phyloP scores from a whole-genome alignment of 1,140 invertebrate genomes.

The Drosophila pandora region DNA sequence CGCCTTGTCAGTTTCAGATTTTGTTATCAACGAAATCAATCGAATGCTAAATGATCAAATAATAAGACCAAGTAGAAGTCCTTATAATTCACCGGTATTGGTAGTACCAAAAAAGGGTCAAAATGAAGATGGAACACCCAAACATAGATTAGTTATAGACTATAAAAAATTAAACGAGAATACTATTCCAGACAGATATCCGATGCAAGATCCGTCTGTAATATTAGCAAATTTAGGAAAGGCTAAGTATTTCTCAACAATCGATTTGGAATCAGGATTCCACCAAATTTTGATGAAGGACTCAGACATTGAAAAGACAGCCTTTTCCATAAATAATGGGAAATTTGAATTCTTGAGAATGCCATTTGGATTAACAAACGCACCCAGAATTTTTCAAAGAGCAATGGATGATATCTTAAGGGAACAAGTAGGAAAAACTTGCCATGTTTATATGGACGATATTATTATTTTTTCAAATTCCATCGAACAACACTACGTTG shows the following conservation, averaged over 20 bases:
- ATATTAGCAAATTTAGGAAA: slow-evolving; percentile 1
- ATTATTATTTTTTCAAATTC: slow-evolving; percentile 5
- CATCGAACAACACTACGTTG: background rate
- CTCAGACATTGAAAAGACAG: background rate
- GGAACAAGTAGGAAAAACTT: background rate
- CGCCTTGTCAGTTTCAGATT: background rate
- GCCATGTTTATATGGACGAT: slow-evolving; percentile 2
- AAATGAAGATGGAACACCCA: background rate
- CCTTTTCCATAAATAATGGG: background rate
- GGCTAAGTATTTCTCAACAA: background rate
- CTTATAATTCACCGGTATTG: background rate
- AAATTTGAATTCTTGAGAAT: background rate
- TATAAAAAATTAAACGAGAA: slow-evolving; percentile 15
- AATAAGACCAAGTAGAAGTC: background rate
- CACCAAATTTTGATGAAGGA: slow-evolving; percentile 1
- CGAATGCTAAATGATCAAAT: background rate
- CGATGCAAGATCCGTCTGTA: background rate
- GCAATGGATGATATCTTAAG: background rate
- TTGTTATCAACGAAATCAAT: background rate
- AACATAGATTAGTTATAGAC: slow-evolving; percentile 2
- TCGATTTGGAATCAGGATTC: background rate
- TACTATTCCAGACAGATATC: slow-evolving; percentile 6
- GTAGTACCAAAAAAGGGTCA: slow-evolving; percentile 3
- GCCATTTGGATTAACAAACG: no score
- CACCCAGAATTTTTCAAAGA: background rate